Base-by-base conservation (phyloP, 1,140 invertebrate genomes). In the Trichonephila inaurata region DNA sequence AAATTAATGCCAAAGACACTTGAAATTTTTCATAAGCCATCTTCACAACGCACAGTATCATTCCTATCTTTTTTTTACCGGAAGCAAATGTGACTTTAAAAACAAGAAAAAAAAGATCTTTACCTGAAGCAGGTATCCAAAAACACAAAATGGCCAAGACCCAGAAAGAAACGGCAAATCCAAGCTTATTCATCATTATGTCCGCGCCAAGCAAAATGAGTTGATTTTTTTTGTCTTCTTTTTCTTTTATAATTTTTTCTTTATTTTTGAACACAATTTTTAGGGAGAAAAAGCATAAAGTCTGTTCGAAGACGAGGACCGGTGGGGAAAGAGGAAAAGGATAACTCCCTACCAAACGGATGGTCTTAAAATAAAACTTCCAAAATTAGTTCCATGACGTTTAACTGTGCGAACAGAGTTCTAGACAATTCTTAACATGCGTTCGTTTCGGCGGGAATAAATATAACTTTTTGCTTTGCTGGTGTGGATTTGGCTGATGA, bases 381-480 rank as follows among this genome's bases (percentile, higher is more conserved):
- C 72, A 90, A 90, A 81, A 81, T 90, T 90, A 90, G 89, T 90
- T 60, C 51, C 89, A 87, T 87, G 85, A 87, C 85, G 85, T 21
- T 61, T 19, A 4, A 28, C 40, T 14, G 82, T 60, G 51, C 21
- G 33, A n/a, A 33, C 18, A 16, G 28, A 28, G 82, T 51, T 51
- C 19, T 16, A 82, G 77, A 82, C 19, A 3, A 58, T 19, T 10
- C 44, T 58, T 12, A n/a, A 2, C 6, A 51, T 12, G n/a, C 21
- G 44, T 28, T 83, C 40, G 21, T 51, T 58, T 83, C 18, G 16
- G 77, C 24, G 33, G 8, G 24, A 21, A 40, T 60, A 60, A 83
- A 83, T 60, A 83, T 60, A 83, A 51, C 82, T 83, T 60, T 21
- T 60, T 83, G 82, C 51, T 51, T 28, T 24, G 19, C 24, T 83